A percentile compares a stretch with the other conserved stretches of the same genome.
Evolutionary conservation across 2,888 invertebrate species (phyloP).

Genomic region (Tillus elongatus): DNA sequence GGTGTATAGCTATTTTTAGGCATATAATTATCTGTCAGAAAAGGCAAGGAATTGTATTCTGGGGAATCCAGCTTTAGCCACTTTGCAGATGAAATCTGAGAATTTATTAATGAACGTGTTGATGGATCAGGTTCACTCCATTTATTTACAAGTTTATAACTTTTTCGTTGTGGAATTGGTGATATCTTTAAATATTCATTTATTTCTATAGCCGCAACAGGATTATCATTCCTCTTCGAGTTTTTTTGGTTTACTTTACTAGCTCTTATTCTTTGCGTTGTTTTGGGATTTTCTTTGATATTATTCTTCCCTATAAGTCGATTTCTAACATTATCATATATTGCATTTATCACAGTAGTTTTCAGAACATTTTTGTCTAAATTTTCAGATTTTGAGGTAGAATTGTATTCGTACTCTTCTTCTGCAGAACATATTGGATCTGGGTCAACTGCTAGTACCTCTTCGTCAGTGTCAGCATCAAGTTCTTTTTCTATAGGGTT

Average conservation of each 20-base stretch:
- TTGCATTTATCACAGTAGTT: not conserved
- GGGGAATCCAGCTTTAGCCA: conserved; percentile 1
- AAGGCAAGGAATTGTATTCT: not conserved
- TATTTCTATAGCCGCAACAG: too few relatives aligned
- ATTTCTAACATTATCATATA: too few relatives aligned
- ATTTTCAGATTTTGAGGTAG: too few relatives aligned
- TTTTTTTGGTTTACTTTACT: not conserved
- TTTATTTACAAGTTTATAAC: too few relatives aligned
- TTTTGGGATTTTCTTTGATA: too few relatives aligned
- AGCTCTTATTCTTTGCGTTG: too few relatives aligned
- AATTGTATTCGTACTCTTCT: too few relatives aligned
- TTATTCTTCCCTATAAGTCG: too few relatives aligned
- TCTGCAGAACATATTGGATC: too few relatives aligned
- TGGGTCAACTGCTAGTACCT: too few relatives aligned
- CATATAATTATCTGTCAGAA: not conserved
- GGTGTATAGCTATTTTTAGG: not conserved
- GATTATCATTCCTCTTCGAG: not conserved
- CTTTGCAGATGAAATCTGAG: not conserved
- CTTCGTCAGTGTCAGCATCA: too few relatives aligned
- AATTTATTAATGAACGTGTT: not conserved
- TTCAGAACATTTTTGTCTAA: not conserved
- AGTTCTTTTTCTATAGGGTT: too few relatives aligned
- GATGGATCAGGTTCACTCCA: not conserved
- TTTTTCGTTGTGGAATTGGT: not conserved
- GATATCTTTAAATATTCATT: conserved; percentile 1